Evolutionary conservation across 2,797 vertebrate species (phyloP).

Genomic region (Stomatorhinus walkeri): DNA sequence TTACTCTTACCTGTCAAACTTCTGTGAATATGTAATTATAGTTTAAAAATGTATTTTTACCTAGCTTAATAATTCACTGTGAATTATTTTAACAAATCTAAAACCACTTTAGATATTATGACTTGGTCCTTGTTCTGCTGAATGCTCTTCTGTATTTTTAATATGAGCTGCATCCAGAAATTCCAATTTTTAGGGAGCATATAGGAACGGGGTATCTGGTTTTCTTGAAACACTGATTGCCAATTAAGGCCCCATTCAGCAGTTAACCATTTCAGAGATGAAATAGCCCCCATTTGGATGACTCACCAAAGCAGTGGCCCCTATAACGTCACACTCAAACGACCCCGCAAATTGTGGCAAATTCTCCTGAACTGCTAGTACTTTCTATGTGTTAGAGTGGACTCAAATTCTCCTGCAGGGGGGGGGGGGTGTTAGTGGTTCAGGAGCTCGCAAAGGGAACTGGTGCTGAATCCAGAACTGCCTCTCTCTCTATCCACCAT

Average conservation of each 20-base stretch:
- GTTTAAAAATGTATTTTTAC: not conserved
- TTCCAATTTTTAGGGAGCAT: not conserved
- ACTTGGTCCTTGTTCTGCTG: not conserved
- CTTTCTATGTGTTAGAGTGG: not conserved
- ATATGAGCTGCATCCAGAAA: not conserved
- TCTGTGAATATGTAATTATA: not conserved
- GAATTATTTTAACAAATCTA: not conserved
- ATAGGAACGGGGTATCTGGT: not conserved
- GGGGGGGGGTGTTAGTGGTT: not conserved
- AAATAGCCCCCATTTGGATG: not conserved
- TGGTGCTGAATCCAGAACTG: not conserved
- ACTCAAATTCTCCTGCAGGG: not conserved
- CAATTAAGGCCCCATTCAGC: not conserved
- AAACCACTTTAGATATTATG: not conserved
- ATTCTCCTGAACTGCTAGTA: not conserved
- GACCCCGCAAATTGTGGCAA: not conserved
- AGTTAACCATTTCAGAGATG: not conserved
- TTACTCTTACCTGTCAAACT: not conserved
- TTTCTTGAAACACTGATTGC: not conserved
- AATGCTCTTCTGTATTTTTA: not conserved
- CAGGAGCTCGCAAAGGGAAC: not conserved
- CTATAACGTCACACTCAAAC: not conserved
- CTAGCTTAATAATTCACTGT: not conserved
- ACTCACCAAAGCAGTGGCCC: not conserved
- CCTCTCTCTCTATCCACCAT: not conserved